phyloP scores from a whole-genome alignment of 2,113 vertebrate genomes.

The Prietella phreatophila region DNA sequence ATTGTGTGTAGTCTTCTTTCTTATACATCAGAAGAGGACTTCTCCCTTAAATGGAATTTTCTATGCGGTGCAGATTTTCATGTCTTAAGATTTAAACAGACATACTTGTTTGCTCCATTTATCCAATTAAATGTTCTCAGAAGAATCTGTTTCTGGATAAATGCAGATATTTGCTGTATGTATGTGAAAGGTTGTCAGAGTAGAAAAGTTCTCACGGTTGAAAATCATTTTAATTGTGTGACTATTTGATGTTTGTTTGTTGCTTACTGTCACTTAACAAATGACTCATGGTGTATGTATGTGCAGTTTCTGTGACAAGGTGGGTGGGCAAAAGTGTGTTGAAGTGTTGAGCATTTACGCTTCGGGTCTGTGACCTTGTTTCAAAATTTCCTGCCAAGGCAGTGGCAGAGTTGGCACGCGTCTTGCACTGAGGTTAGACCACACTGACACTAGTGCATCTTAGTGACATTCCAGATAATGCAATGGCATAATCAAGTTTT shows the following conservation, averaged over 20 bases:
- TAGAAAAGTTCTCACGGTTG: background rate
- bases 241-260: background rate
- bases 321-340: background rate
- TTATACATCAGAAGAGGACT: background rate
- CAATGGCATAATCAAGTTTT: background rate
- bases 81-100: background rate
- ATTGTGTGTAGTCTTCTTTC: background rate
- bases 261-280: background rate
- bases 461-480: background rate
- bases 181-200: background rate
- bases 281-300: constrained; percentile 20
- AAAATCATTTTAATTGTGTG: constrained; percentile 27
- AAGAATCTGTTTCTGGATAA: background rate
- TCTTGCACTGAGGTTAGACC: constrained; percentile 20
- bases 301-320: constrained; percentile 28
- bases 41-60: constrained; percentile 5
- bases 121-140: background rate
- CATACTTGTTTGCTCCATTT: background rate
- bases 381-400: constrained; percentile 24
- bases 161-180: background rate
- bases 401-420: constrained; percentile 27
- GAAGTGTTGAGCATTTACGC: background rate
- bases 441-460: constrained; percentile 11
- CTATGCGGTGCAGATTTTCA: background rate
- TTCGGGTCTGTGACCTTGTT: constrained; percentile 36